These are phyloP conservation scores for Drosophila lacicola DNA, from an alignment of 2,888 invertebrate genomes.

Conservation along the genomic window DNA sequence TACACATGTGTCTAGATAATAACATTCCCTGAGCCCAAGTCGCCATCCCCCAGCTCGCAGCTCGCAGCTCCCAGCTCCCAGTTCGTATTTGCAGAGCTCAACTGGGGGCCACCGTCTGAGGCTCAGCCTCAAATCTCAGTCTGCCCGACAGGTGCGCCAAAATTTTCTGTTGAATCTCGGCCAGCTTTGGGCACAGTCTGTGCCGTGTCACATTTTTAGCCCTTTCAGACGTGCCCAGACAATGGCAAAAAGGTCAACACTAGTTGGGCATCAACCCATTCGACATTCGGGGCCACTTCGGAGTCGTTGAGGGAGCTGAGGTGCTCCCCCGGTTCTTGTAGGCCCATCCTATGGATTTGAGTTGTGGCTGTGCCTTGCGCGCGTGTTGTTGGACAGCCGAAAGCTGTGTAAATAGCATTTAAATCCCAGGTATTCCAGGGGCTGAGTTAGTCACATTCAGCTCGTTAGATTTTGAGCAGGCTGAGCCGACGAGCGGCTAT, in stretches of 20 bases:
- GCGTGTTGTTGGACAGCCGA: constrained; percentile 57
- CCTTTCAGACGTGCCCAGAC: constrained; percentile 71
- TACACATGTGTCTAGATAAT: constrained; percentile 80
- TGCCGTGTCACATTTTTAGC: constrained; percentile 69
- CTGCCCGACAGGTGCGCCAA: constrained; percentile 66
- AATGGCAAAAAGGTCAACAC: constrained; percentile 76
- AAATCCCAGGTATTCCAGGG: constrained; percentile 64
- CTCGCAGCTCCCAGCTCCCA: not conserved
- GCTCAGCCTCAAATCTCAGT: constrained; percentile 43
- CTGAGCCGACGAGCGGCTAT: constrained; percentile 19
- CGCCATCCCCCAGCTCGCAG: constrained; percentile 5
- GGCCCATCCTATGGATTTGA: constrained; percentile 31
- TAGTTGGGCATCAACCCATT: constrained; percentile 59
- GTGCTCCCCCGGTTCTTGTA: not conserved
- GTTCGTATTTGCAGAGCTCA: constrained; percentile 12
- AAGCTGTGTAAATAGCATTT: constrained; percentile 78
- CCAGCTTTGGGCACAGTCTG: constrained; percentile 49
- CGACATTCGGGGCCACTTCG: constrained; percentile 33
- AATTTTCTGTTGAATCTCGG: constrained; percentile 73
- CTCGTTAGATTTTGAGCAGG: constrained; percentile 39
- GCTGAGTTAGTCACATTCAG: constrained; percentile 43
- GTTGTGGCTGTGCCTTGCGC: constrained; percentile 29
- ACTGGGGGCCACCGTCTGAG: constrained; percentile 1
- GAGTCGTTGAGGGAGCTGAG: constrained; percentile 19
- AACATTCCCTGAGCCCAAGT: constrained; percentile 55